Conservation (phyloP, 2,888 invertebrate genomes). For the Argyra leucocephala region DNA sequence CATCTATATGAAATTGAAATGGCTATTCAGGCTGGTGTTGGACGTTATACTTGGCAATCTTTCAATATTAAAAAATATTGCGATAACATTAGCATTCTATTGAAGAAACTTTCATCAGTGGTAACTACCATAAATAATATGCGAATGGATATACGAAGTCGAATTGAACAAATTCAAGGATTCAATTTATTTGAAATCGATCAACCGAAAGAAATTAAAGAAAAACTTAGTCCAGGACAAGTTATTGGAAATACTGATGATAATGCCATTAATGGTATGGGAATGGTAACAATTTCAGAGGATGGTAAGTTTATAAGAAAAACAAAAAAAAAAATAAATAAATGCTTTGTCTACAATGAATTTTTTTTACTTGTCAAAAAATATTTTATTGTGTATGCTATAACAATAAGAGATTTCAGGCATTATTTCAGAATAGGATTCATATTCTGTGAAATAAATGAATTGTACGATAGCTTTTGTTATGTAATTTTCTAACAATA, state of each 20-base stretch:
- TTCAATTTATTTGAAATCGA: slow-evolving; percentile 47
- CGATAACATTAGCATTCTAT: slow-evolving; percentile 49
- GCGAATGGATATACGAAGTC: slow-evolving; percentile 51
- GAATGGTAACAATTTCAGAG: background rate
- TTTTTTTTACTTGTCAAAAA: background rate
- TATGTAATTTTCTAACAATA: too few relatives aligned
- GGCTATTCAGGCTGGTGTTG: slow-evolving; percentile 68
- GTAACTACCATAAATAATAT: slow-evolving; percentile 61
- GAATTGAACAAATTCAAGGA: slow-evolving; percentile 48
- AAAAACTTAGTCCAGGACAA: background rate
- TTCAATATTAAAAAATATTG: slow-evolving; percentile 70
- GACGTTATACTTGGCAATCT: slow-evolving; percentile 77
- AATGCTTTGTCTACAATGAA: background rate
- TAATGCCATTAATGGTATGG: too few relatives aligned
- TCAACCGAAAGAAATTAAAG: slow-evolving; percentile 16
- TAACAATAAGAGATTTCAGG: too few relatives aligned
- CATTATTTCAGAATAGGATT: too few relatives aligned
- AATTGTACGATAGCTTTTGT: too few relatives aligned
- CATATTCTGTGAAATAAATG: too few relatives aligned
- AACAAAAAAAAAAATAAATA: too few relatives aligned
- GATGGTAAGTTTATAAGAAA: background rate
- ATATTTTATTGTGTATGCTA: too few relatives aligned
- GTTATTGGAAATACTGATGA: background rate
- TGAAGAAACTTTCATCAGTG: slow-evolving; percentile 53
- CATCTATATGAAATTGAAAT: slow-evolving; percentile 63